Percentiles rank a stretch among this genome's conserved stretches.
phyloP scores from a whole-genome alignment of 2,888 invertebrate genomes.

The Cephonodes hylas region DNA sequence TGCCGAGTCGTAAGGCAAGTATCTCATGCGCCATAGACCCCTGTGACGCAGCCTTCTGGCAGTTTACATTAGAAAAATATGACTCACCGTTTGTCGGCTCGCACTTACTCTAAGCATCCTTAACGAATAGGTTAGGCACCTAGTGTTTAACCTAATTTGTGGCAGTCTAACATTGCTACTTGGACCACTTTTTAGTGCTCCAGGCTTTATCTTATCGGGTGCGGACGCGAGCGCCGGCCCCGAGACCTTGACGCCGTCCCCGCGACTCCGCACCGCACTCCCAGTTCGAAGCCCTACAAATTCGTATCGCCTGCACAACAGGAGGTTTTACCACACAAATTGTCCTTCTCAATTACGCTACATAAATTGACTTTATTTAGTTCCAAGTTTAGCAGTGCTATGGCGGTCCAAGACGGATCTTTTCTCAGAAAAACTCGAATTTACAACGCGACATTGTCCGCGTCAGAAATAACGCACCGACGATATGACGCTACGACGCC shows the following conservation, averaged over 20 bases:
- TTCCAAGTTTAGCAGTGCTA: not conserved
- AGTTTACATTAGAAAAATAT: constrained; percentile 1
- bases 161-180: constrained; percentile 41
- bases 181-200: constrained; percentile 10
- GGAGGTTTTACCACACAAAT: not conserved
- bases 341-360: not conserved
- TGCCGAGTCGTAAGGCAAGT: not conserved
- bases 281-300: not conserved
- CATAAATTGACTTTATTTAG: not conserved
- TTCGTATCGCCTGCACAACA: not conserved
- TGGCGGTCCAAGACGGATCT: not conserved
- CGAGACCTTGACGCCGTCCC: not conserved
- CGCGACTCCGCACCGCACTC: not conserved
- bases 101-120: constrained; percentile 4
- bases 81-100: constrained; percentile 3
- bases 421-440: not conserved
- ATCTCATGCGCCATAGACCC: not conserved
- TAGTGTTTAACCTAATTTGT: constrained; percentile 47
- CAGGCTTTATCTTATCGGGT: constrained; percentile 6
- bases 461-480: constrained; percentile 4
- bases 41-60: not conserved
- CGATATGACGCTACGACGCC: constrained; percentile 21
- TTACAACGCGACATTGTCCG: not conserved
- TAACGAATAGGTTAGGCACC: constrained; percentile 31
- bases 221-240: not conserved